phyloP scores from a whole-genome alignment of 2,888 invertebrate species.

The Lutraria lutraria region DNA sequence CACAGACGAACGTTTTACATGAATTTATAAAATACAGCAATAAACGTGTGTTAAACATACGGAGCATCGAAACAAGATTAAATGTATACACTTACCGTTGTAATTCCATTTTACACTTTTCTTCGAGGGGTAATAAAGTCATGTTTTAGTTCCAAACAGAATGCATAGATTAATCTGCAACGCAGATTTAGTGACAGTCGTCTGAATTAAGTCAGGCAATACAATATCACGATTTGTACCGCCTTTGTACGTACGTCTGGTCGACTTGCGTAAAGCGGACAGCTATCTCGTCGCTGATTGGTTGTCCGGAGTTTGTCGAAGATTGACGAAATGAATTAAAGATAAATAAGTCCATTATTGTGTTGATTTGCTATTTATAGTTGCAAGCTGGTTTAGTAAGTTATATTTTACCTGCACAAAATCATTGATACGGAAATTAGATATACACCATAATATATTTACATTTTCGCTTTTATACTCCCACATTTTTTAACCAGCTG shows the following conservation, averaged over 20 bases:
- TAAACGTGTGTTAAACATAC: neutral
- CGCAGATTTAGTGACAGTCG: neutral
- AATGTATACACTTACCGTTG: neutral
- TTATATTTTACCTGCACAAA: neutral
- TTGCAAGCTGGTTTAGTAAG: neutral
- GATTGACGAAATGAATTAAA: neutral
- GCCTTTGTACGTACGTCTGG: neutral
- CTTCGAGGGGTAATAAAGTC: slow-evolving; percentile 36
- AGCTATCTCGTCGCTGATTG: slow-evolving; percentile 2
- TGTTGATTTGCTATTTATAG: neutral
- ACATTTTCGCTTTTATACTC: neutral
- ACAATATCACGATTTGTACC: slow-evolving; percentile 1
- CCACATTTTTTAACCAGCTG: slow-evolving; percentile 4
- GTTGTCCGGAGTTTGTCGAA: slow-evolving; percentile 22
- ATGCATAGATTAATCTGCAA: neutral
- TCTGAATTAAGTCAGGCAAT: slow-evolving; percentile 9
- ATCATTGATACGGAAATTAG: neutral
- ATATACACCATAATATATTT: neutral
- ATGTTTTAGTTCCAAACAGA: slow-evolving; percentile 24
- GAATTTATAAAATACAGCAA: neutral
- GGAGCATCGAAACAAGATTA: neutral
- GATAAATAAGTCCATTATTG: neutral
- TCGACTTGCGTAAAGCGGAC: neutral
- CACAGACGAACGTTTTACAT: neutral
- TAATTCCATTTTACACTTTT: slow-evolving; percentile 29